These are phyloP conservation scores for Sus scrofa DNA, from an alignment of 2,113 vertebrate genomes.

Conservation along the genomic window T2T-Sscrofa CM000812.6:44840501-44841000, in stretches of 20 bases:
- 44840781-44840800: not conserved
- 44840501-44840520: not conserved
- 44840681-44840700: not conserved
- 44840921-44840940: too few relatives aligned
- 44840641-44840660: not conserved
- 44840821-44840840: not conserved
- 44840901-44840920: too few relatives aligned
- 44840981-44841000: too few relatives aligned
- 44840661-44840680: not conserved
- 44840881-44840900: too few relatives aligned
- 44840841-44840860: not conserved
- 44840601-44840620: not conserved
- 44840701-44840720: not conserved
- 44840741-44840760: not conserved
- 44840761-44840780: not conserved
- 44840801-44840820: constrained; percentile 9
- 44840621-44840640: not conserved
- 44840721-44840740: not conserved
- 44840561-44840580: not conserved
- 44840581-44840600: not conserved
- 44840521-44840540: not conserved
- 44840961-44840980: too few relatives aligned
- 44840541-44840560: not conserved
- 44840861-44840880: not conserved
- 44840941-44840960: too few relatives aligned